Conservation (phyloP, 2,113 vertebrate species). For the Opisthocomus hoazin region DNA sequence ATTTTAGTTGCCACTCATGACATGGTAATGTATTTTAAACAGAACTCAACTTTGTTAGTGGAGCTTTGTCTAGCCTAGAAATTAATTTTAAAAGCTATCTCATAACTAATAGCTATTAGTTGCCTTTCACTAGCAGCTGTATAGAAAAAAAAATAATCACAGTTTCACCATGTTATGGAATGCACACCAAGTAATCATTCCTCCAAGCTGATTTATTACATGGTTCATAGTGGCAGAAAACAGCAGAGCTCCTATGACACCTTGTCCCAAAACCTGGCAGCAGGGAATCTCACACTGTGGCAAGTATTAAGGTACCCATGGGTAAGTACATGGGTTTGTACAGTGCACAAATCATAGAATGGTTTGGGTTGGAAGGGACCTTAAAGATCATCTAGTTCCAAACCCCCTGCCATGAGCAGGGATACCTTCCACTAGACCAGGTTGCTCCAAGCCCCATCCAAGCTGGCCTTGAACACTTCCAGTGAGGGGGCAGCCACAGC, state of each 20-base stretch:
- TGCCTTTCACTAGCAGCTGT: background rate
- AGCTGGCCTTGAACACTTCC: too few species aligned
- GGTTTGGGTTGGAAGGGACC: too few species aligned
- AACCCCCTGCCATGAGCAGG: too few species aligned
- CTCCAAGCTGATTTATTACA: background rate
- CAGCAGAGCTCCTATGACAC: background rate
- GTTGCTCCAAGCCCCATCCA: too few species aligned
- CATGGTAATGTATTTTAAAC: background rate
- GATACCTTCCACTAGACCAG: too few species aligned
- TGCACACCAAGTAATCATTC: background rate
- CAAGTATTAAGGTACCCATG: background rate
- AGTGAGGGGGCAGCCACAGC: too few species aligned
- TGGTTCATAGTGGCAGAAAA: background rate
- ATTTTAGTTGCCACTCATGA: background rate
- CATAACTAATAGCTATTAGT: background rate
- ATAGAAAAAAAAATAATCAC: too few species aligned
- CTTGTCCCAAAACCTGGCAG: background rate
- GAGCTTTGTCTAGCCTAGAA: background rate
- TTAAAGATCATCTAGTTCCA: too few species aligned
- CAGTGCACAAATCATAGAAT: too few species aligned
- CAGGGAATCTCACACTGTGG: background rate
- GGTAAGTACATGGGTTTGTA: accelerated
- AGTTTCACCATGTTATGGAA: background rate
- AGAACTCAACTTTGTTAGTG: background rate
- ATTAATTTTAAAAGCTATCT: background rate